These are phyloP conservation scores for Leptinotarsa haldemani DNA, from an alignment of 2,888 invertebrate species.

Conservation along the genomic window DNA sequence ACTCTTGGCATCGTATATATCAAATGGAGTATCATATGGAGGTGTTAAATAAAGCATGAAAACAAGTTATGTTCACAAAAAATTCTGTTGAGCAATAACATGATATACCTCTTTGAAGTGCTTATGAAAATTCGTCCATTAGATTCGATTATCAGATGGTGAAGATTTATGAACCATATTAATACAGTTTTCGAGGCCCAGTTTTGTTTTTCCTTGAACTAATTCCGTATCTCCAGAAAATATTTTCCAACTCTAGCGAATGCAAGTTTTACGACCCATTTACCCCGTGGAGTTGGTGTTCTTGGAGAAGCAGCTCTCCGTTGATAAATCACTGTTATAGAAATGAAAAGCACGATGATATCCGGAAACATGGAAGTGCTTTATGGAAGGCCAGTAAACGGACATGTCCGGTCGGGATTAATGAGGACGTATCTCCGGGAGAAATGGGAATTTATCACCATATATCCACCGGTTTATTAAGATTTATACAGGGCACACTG, in stretches of 20 bases:
- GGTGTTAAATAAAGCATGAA: too few species aligned
- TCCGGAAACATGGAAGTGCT: conserved; percentile 66
- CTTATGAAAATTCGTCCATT: too few species aligned
- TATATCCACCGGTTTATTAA: conserved; percentile 67
- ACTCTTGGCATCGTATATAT: too few species aligned
- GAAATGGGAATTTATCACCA: conserved; percentile 68
- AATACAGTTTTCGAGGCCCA: neutral
- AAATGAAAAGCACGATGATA: conserved; percentile 64
- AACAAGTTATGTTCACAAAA: too few species aligned
- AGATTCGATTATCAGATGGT: too few species aligned
- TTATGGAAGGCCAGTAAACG: conserved; percentile 64
- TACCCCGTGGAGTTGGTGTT: neutral
- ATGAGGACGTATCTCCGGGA: conserved; percentile 67
- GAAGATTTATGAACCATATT: too few species aligned
- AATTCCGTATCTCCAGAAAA: neutral
- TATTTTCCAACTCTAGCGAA: neutral
- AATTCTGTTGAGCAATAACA: too few species aligned
- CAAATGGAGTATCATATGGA: too few species aligned
- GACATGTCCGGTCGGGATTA: conserved; percentile 66
- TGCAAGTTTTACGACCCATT: neutral
- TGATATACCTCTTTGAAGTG: too few species aligned
- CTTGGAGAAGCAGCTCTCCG: neutral
- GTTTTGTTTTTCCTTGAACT: neutral
- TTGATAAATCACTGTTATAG: conserved; percentile 60
- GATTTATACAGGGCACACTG: conserved; percentile 65